Evolutionary conservation across 1,140 invertebrate genomes (phyloP).

Genomic region (Harlomillsia oculata): DNA sequence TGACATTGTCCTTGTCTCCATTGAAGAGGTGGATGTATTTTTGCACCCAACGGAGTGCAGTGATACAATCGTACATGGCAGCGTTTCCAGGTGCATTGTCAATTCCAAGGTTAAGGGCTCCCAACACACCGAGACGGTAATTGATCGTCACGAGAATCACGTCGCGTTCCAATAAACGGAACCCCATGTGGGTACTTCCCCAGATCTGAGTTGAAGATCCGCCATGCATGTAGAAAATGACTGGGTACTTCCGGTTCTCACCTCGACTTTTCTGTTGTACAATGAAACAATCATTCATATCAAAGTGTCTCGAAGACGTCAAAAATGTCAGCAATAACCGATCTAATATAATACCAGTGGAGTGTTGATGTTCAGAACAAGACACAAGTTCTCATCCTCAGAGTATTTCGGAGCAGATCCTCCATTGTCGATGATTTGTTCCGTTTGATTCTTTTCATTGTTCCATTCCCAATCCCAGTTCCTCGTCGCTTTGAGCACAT

Average conservation of each 20-base stretch:
- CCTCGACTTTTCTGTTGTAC: neutral
- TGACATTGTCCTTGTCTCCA: conserved; percentile 9
- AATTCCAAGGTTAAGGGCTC: conserved; percentile 19
- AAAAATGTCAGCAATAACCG: no score
- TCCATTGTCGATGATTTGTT: neutral
- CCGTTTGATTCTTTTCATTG: neutral
- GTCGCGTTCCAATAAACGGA: neutral
- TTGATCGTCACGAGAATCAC: conserved; percentile 8
- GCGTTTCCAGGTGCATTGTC: conserved; percentile 30
- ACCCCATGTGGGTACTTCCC: neutral
- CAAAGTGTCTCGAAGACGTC: no score
- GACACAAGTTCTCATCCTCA: conserved; percentile 4
- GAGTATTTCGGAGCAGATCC: neutral
- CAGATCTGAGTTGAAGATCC: neutral
- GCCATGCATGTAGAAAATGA: conserved; percentile 4
- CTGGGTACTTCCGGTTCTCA: neutral
- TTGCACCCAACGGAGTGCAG: conserved; percentile 20
- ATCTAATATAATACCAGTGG: no score
- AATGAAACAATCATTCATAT: neutral
- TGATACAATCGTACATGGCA: conserved; percentile 18
- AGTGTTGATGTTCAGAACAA: conserved; percentile 9
- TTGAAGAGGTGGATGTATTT: conserved; percentile 16
- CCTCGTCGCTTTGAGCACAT: neutral
- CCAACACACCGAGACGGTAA: neutral
- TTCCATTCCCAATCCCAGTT: neutral